These are phyloP conservation scores for Panagrolaimus sp. DNA, from an alignment of 1,140 invertebrate genomes.

Conservation along the genomic window DNA sequence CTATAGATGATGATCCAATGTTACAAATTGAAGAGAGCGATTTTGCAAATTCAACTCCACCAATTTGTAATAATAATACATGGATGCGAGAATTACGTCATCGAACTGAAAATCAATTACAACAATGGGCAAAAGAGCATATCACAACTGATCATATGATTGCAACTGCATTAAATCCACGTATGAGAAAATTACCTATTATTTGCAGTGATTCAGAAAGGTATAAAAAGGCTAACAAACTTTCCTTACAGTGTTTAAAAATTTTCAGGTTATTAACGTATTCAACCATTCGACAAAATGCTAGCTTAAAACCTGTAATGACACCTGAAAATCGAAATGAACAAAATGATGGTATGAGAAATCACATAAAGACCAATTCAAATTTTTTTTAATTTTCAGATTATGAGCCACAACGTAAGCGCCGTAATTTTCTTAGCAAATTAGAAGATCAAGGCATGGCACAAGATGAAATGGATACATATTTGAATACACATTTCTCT, in stretches of 20 bases:
- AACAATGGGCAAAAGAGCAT: slow-evolving; percentile 35
- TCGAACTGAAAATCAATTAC: slow-evolving; percentile 21
- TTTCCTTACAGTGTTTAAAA: too few species aligned
- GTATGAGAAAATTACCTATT: slow-evolving; percentile 34
- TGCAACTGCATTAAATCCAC: slow-evolving; percentile 40
- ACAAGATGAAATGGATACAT: slow-evolving; percentile 41
- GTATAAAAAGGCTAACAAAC: slow-evolving; percentile 19
- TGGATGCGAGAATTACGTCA: slow-evolving; percentile 26
- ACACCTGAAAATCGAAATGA: slow-evolving; percentile 8
- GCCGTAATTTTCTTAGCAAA: slow-evolving; percentile 33
- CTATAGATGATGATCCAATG: slow-evolving; percentile 7
- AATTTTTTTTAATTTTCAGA: too few species aligned
- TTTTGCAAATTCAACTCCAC: neutral
- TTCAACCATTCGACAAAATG: slow-evolving; percentile 15
- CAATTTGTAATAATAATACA: neutral
- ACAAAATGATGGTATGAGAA: neutral
- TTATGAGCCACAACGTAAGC: slow-evolving; percentile 35
- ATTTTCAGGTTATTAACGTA: slow-evolving; percentile 16
- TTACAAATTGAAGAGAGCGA: neutral
- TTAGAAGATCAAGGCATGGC: slow-evolving; percentile 40
- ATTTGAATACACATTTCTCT: slow-evolving; percentile 31
- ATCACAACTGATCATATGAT: slow-evolving; percentile 32
- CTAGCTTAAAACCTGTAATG: slow-evolving; percentile 11
- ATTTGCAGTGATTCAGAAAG: slow-evolving; percentile 41
- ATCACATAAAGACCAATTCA: neutral